Evolutionary conservation across 2,113 vertebrate genomes (phyloP).

Genomic region (Numenius arquata): DNA sequence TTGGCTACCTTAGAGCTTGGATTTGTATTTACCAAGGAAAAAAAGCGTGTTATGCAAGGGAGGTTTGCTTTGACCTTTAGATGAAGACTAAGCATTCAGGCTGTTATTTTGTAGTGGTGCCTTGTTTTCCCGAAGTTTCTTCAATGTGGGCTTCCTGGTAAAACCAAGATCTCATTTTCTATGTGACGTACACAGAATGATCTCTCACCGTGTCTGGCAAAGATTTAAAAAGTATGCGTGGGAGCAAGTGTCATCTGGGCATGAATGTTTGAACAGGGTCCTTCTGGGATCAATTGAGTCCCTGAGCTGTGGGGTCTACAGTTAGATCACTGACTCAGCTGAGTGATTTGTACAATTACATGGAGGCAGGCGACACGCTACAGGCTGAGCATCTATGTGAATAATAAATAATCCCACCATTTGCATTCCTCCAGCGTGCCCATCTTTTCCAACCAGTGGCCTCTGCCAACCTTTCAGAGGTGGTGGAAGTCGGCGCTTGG

Average conservation of each 20-base stretch:
- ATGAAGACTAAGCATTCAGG: neutral
- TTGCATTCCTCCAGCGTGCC: neutral
- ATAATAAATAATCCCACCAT: neutral
- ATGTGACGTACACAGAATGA: neutral
- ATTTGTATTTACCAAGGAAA: neutral
- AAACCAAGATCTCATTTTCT: neutral
- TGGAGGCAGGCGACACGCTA: neutral
- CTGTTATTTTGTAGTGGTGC: neutral
- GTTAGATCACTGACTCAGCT: neutral
- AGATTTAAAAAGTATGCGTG: neutral
- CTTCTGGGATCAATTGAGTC: neutral
- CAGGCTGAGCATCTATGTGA: neutral
- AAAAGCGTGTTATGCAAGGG: neutral
- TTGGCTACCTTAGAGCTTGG: neutral
- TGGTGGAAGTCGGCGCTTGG: neutral
- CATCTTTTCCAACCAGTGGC: neutral
- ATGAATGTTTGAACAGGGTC: neutral
- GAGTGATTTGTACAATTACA: neutral
- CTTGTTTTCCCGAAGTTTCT: neutral
- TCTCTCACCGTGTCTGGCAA: neutral
- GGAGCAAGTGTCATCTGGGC: neutral
- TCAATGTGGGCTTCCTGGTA: neutral
- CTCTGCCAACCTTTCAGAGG: neutral
- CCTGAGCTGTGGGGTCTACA: neutral
- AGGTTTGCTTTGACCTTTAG: conserved; percentile 4